A percentile compares a stretch with the other conserved stretches of the same genome.
These are phyloP conservation scores for Heloderma charlesbogerti DNA, from an alignment of 2,113 vertebrate species.

Conservation along the genomic window DNA sequence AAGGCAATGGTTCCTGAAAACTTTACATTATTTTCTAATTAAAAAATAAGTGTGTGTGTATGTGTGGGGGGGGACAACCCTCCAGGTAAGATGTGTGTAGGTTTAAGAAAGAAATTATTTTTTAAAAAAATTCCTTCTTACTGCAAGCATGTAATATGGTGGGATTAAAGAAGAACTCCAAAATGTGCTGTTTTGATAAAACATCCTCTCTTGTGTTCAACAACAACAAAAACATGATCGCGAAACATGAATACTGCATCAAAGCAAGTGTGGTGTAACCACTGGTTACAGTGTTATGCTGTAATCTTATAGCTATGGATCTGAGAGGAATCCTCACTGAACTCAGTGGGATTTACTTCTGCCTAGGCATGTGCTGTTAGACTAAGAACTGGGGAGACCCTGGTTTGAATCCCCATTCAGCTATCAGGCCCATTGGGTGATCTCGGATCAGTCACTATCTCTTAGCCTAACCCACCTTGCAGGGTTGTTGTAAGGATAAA, in stretches of 20 bases:
- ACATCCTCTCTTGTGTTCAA: neutral
- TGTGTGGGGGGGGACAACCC: too few relatives aligned
- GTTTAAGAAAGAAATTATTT: neutral
- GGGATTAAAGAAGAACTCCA: neutral
- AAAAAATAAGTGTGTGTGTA: neutral
- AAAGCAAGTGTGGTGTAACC: neutral
- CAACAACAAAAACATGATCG: neutral
- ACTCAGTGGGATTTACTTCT: neutral
- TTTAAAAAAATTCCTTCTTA: neutral
- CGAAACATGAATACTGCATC: neutral
- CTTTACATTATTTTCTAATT: neutral
- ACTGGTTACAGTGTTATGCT: neutral
- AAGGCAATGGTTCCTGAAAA: conserved; percentile 20
- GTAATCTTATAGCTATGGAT: neutral
- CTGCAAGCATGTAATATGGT: neutral
- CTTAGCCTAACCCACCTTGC: neutral
- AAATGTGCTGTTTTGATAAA: neutral
- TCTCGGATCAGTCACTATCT: neutral
- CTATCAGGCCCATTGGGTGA: neutral
- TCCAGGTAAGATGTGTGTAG: neutral
- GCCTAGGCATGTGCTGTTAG: neutral
- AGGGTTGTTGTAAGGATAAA: neutral
- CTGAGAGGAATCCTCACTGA: neutral
- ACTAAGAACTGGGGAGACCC: neutral
- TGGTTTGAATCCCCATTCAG: neutral